Evolutionary conservation across 2,113 vertebrate species (phyloP).

Genomic region (Brachyistius frenatus): DNA sequence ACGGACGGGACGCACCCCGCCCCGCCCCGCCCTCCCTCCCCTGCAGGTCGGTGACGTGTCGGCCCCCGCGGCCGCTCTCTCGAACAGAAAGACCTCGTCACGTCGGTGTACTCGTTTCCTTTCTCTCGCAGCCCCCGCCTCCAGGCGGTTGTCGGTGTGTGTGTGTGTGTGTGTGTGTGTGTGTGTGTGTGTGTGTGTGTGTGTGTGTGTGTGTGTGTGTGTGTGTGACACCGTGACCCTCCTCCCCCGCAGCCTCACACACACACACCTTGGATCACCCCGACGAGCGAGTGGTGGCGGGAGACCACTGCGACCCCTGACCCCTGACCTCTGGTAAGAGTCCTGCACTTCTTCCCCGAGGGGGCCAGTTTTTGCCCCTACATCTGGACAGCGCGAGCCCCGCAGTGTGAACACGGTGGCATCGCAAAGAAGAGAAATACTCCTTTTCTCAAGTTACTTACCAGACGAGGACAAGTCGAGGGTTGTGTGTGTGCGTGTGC

Average conservation of each 20-base stretch:
- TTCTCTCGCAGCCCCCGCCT: conserved; percentile 47
- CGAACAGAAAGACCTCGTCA: no score
- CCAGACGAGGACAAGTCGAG: conserved; percentile 51
- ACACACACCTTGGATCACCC: conserved; percentile 78
- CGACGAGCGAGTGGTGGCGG: conserved; percentile 50
- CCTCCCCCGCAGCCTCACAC: conserved; percentile 47
- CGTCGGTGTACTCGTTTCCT: neutral
- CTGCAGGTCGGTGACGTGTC: conserved; percentile 58
- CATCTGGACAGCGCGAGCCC: conserved; percentile 48
- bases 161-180: neutral
- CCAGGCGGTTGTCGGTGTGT: conserved; percentile 79
- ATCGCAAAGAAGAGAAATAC: conserved; percentile 26
- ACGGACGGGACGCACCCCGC: conserved; percentile 40
- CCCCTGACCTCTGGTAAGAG: conserved; percentile 62
- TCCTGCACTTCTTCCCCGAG: conserved; percentile 26
- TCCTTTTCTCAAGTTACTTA: conserved; percentile 35
- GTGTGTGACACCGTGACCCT: neutral
- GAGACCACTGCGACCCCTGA: conserved; percentile 64
- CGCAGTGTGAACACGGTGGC: conserved; percentile 29
- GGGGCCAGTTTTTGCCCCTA: conserved; percentile 41
- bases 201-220: no score
- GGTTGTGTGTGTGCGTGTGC: conserved; percentile 47
- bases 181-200: no score
- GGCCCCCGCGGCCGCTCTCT: no score
- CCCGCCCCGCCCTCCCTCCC: conserved; percentile 16